Evolutionary conservation across 2,797 vertebrate species (phyloP).

Genomic region (Tarsius wallacei): DNA sequence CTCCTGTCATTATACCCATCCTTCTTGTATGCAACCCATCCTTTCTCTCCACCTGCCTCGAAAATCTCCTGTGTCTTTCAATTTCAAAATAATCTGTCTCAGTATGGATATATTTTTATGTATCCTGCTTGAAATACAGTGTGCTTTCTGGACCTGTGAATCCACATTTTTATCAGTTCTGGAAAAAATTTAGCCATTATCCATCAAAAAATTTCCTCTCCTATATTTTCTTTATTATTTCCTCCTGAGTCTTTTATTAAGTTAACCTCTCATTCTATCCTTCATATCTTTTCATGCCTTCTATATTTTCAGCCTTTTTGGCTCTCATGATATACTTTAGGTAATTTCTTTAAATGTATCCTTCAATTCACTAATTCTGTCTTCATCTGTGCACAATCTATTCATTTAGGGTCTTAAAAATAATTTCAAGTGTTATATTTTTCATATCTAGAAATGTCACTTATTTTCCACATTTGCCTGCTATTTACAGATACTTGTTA

Average conservation of each 20-base stretch:
- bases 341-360: background rate
- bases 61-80: background rate
- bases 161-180: background rate
- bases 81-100: background rate
- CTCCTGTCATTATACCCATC: background rate
- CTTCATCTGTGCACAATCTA: background rate
- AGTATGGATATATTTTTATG: background rate
- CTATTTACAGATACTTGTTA: background rate
- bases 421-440: background rate
- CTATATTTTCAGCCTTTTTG: conserved; percentile 24
- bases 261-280: background rate
- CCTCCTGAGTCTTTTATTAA: background rate
- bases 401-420: background rate
- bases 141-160: background rate
- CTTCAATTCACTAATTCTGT: background rate
- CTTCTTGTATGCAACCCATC: background rate
- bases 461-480: conserved; percentile 39
- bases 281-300: background rate
- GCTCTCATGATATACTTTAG: background rate
- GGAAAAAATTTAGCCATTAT: background rate
- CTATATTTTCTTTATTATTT: conserved; percentile 20
- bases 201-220: background rate
- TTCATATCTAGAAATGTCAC: conserved; percentile 22
- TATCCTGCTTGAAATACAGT: background rate
- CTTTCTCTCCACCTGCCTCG: background rate